Conservation (phyloP, 37 sponge, comb jelly and placozoan genomes). For the Tethya wilhelma region DNA sequence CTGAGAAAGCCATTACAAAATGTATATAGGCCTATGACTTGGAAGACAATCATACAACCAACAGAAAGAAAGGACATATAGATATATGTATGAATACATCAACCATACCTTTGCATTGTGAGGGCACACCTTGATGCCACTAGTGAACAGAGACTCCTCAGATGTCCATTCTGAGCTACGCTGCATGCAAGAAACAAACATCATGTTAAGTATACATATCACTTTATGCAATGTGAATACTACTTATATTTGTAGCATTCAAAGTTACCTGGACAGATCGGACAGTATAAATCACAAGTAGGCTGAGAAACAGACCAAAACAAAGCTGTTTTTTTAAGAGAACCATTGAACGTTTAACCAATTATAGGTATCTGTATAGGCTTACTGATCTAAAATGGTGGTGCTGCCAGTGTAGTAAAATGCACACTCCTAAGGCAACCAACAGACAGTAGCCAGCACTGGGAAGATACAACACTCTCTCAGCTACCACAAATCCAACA, state of each 20-base stretch:
- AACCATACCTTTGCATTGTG: conserved; percentile 76
- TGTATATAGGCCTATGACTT: not conserved
- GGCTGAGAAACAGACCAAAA: too few relatives aligned
- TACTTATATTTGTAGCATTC: too few relatives aligned
- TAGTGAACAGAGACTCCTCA: conserved; percentile 57
- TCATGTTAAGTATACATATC: not conserved
- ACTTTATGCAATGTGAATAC: not conserved
- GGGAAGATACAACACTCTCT: conserved; percentile 82
- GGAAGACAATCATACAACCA: not conserved
- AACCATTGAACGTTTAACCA: not conserved
- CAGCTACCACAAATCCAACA: conserved; percentile 95
- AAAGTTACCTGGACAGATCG: too few relatives aligned
- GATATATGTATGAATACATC: not conserved
- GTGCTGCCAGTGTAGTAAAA: too few relatives aligned
- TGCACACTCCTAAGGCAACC: conserved; percentile 43
- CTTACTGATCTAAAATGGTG: too few relatives aligned
- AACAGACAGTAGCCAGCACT: conserved; percentile 78
- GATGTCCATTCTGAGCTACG: conserved; percentile 65
- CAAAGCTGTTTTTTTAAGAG: not conserved
- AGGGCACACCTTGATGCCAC: conserved; percentile 69
- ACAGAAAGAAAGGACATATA: not conserved
- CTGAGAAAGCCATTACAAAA: not conserved
- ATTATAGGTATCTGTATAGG: not conserved
- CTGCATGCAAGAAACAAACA: not conserved
- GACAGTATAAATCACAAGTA: too few relatives aligned